phyloP scores from a whole-genome alignment of 2,888 invertebrate species.

The Eristalis intricaria region DNA sequence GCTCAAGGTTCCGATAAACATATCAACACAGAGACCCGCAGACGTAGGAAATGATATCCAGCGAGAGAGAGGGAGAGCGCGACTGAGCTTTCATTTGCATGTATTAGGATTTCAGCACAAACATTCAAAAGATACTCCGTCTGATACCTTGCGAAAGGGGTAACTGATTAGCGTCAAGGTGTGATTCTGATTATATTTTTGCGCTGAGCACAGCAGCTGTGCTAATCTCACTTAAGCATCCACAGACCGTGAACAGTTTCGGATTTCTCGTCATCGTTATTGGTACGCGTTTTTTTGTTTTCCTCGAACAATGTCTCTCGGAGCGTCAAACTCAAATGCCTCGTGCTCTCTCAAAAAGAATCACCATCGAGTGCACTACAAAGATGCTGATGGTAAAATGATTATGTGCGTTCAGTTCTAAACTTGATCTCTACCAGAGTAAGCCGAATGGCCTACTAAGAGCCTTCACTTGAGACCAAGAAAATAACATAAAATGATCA shows the following conservation, averaged over 20 bases:
- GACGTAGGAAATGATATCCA: not conserved
- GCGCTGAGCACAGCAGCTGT: slow-evolving; percentile 35
- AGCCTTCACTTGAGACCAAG: not conserved
- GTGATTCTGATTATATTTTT: slow-evolving; percentile 30
- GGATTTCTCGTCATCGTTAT: slow-evolving; percentile 44
- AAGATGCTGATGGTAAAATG: slow-evolving; percentile 63
- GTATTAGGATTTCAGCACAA: slow-evolving; percentile 30
- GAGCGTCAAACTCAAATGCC: slow-evolving; percentile 33
- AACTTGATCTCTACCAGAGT: slow-evolving; percentile 44
- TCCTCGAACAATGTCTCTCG: slow-evolving; percentile 48
- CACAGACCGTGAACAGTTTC: slow-evolving; percentile 60
- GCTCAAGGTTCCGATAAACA: slow-evolving; percentile 17
- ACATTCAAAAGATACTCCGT: slow-evolving; percentile 9
- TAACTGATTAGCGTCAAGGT: slow-evolving; percentile 44
- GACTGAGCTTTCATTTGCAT: slow-evolving; percentile 7
- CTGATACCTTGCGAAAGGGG: slow-evolving; percentile 19
- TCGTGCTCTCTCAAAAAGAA: slow-evolving; percentile 50
- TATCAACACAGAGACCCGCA: not conserved
- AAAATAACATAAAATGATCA: not conserved
- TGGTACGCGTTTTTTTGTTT: slow-evolving; percentile 13
- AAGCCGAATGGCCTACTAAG: not conserved
- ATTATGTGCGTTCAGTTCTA: slow-evolving; percentile 68
- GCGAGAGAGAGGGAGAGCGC: not conserved
- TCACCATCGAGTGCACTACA: slow-evolving; percentile 64
- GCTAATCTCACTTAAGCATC: slow-evolving; percentile 51